Conservation (phyloP, 1,140 invertebrate genomes). For the Heterodera schachtii region DNA sequence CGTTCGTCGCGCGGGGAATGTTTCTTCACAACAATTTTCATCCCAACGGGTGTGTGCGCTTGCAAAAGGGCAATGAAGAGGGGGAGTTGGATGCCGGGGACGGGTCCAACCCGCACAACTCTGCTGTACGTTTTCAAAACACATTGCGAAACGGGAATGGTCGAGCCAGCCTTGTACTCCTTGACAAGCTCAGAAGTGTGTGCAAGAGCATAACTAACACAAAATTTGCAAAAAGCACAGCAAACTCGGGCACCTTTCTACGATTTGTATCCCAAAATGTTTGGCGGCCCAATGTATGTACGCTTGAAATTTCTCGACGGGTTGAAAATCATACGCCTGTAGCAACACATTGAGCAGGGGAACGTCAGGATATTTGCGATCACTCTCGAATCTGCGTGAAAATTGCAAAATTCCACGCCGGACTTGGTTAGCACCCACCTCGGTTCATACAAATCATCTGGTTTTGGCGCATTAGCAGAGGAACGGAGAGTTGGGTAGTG, state of each 20-base stretch:
- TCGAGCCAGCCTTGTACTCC: conserved; percentile 49
- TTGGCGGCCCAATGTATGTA: conserved; percentile 59
- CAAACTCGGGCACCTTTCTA: conserved; percentile 51
- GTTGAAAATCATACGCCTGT: conserved; percentile 55
- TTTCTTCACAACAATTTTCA: conserved; percentile 61
- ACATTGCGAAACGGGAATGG: conserved; percentile 50
- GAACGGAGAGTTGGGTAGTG: conserved; percentile 20
- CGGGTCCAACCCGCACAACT: conserved; percentile 49
- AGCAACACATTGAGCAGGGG: conserved; percentile 54
- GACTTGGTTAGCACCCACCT: no score
- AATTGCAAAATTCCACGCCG: no score
- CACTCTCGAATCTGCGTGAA: conserved; percentile 21
- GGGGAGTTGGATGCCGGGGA: conserved; percentile 55
- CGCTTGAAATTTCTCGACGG: conserved; percentile 56
- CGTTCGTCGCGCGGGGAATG: conserved; percentile 61
- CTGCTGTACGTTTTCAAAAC: conserved; percentile 57
- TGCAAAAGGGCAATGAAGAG: conserved; percentile 54
- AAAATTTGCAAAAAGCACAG: background rate
- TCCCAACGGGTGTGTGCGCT: conserved; percentile 58
- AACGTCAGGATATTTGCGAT: conserved; percentile 52
- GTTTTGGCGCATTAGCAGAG: conserved; percentile 5
- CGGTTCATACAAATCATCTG: conserved; percentile 33
- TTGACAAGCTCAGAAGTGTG: conserved; percentile 11
- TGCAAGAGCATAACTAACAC: conserved; percentile 7
- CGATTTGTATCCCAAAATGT: conserved; percentile 55